These are phyloP conservation scores for Araneus ventricosus DNA, from an alignment of 1,140 invertebrate genomes.

Conservation along the genomic window DNA sequence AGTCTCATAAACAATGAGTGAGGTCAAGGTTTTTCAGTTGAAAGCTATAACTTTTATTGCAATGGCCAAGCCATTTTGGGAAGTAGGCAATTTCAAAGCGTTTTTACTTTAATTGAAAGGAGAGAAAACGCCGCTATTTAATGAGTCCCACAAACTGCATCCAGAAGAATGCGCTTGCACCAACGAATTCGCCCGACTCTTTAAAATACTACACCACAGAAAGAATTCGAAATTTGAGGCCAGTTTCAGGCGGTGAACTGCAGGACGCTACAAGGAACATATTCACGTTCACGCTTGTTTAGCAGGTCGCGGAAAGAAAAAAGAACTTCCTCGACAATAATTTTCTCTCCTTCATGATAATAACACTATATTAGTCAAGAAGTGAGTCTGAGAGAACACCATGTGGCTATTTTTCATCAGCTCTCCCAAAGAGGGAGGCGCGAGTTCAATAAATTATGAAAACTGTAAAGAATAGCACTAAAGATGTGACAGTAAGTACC, in stretches of 20 bases:
- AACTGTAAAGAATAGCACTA: slow-evolving; percentile 37
- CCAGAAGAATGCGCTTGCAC: background rate
- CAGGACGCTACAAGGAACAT: slow-evolving; percentile 39
- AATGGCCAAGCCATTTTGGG: background rate
- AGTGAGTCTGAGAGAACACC: background rate
- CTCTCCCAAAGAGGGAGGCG: slow-evolving; percentile 22
- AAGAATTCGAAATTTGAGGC: slow-evolving; percentile 19
- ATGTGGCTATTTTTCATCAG: slow-evolving; percentile 51
- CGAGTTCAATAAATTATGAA: slow-evolving; percentile 7
- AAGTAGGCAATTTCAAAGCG: background rate
- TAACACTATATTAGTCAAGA: slow-evolving; percentile 55
- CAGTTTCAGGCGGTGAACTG: slow-evolving; percentile 21
- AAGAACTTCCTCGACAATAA: slow-evolving; percentile 51
- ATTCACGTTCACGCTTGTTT: slow-evolving; percentile 36
- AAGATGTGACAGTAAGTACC: slow-evolving; percentile 44
- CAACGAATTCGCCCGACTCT: background rate
- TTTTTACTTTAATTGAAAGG: slow-evolving; percentile 29
- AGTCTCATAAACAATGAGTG: background rate
- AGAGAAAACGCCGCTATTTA: slow-evolving; percentile 15
- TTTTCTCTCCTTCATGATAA: slow-evolving; percentile 43
- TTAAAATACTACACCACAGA: background rate
- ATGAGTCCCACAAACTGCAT: background rate
- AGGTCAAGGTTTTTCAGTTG: background rate
- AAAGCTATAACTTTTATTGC: slow-evolving; percentile 10
- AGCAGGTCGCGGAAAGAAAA: slow-evolving; percentile 21